These are phyloP conservation scores for Orchesella cincta DNA, from an alignment of 1,140 invertebrate species.

Conservation along the genomic window DNA sequence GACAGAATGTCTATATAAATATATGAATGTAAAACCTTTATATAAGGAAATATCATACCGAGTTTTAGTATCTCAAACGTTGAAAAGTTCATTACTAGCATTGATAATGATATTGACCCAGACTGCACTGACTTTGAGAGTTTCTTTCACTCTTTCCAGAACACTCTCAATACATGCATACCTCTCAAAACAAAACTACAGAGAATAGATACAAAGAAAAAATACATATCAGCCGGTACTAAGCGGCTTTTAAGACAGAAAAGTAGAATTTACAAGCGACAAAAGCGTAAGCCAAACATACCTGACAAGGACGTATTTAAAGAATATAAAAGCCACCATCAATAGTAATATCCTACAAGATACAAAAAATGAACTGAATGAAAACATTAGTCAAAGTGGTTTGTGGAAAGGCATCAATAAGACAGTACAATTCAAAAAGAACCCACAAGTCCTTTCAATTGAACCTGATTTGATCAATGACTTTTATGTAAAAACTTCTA, in stretches of 20 bases:
- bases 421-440: background rate
- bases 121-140: background rate
- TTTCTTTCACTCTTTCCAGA: background rate
- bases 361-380: background rate
- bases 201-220: background rate
- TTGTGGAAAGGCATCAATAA: background rate
- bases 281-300: background rate
- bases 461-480: background rate
- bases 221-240: background rate
- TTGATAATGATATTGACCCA: background rate
- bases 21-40: background rate
- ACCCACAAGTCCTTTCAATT: background rate
- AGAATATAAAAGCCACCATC: background rate
- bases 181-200: background rate
- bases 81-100: background rate
- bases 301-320: background rate
- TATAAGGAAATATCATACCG: background rate
- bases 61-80: background rate
- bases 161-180: background rate
- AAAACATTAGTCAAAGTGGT: background rate
- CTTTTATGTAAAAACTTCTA: background rate
- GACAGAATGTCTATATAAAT: background rate
- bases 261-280: background rate
- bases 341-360: background rate
- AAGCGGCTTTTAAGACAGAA: background rate